These are phyloP conservation scores for Patella depressa DNA, from an alignment of 2,888 invertebrate species.

Conservation along the genomic window DNA sequence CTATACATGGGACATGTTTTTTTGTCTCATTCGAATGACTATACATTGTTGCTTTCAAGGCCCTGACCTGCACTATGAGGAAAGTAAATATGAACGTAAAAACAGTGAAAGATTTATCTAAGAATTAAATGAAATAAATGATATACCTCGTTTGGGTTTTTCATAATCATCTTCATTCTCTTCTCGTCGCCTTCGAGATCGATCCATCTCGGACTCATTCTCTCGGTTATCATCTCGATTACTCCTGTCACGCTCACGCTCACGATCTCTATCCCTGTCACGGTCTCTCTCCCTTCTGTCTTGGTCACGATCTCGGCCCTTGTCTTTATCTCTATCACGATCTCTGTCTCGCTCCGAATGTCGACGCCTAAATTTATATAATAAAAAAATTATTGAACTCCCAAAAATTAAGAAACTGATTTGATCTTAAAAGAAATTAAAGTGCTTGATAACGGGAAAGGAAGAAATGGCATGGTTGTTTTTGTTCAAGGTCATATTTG, in stretches of 20 bases:
- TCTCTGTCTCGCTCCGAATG: constrained; percentile 17
- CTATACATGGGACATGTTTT: too few relatives aligned
- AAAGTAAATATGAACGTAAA: not conserved
- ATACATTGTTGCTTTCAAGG: too few relatives aligned
- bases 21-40: too few relatives aligned
- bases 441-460: too few relatives aligned
- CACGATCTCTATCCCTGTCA: constrained; percentile 33
- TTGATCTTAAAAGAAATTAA: too few relatives aligned
- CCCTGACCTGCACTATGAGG: too few relatives aligned
- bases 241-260: constrained; percentile 37
- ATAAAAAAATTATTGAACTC: too few relatives aligned
- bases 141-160: constrained; percentile 37
- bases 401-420: too few relatives aligned
- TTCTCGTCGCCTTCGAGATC: constrained; percentile 69
- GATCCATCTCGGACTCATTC: constrained; percentile 51
- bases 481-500: too few relatives aligned
- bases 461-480: too few relatives aligned
- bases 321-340: constrained; percentile 29
- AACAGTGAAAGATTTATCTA: not conserved
- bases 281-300: constrained; percentile 24
- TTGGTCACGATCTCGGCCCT: constrained; percentile 25
- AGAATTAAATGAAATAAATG: not conserved
- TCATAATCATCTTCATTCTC: constrained; percentile 69
- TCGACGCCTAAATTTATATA: not conserved
- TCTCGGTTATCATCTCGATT: constrained; percentile 72